Evolutionary conservation across 2,113 vertebrate genomes (phyloP).

Genomic region (Labeo catla): DNA sequence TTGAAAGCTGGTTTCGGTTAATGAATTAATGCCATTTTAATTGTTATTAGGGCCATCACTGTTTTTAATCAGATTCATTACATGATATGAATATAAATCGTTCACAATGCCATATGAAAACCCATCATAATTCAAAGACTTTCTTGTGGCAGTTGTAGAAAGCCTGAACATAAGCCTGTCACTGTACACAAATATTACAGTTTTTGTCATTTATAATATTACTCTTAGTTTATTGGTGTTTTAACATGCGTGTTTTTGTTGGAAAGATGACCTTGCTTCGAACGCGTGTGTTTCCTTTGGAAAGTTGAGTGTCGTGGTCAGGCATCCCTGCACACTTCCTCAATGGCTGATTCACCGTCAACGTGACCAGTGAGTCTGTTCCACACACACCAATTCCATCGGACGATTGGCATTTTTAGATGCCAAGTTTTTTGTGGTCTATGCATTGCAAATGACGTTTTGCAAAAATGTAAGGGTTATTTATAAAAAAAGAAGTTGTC

Average conservation of each 20-base stretch:
- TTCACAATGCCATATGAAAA: too few species aligned
- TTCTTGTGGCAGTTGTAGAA: too few species aligned
- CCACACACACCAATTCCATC: not conserved
- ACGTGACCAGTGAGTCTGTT: not conserved
- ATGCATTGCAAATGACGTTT: not conserved
- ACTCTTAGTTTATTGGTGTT: too few species aligned
- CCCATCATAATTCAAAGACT: too few species aligned
- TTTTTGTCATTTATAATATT: not conserved
- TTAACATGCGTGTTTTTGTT: not conserved
- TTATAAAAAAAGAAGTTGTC: too few species aligned
- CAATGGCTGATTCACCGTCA: slow-evolving; percentile 18
- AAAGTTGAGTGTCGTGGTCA: slow-evolving; percentile 15
- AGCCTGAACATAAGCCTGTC: too few species aligned
- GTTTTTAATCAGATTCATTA: too few species aligned
- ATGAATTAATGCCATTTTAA: not conserved
- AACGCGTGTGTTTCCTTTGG: slow-evolving; percentile 27
- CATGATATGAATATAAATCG: too few species aligned
- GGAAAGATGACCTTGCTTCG: slow-evolving; percentile 21
- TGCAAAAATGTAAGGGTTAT: not conserved
- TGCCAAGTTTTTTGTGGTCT: not conserved
- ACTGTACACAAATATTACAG: too few species aligned
- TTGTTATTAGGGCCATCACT: too few species aligned
- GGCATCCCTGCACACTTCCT: slow-evolving; percentile 16
- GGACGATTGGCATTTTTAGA: not conserved
- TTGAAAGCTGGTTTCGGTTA: not conserved